Percentiles rank a stretch among this genome's conserved stretches.
These are phyloP conservation scores for Phyllotreta striolata DNA, from an alignment of 2,888 invertebrate species.

Conservation along the genomic window DNA sequence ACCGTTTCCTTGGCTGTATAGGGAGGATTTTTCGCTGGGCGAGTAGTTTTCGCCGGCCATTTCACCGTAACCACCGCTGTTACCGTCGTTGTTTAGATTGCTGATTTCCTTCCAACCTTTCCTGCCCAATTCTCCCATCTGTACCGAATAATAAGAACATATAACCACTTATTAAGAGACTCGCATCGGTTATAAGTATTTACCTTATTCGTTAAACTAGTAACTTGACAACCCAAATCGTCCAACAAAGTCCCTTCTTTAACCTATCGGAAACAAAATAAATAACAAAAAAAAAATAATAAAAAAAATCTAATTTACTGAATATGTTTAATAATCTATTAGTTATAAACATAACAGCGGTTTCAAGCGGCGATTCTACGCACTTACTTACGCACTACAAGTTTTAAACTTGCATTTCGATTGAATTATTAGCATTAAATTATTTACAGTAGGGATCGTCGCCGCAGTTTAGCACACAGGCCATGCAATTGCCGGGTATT, in stretches of 20 bases:
- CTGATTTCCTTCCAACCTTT: slow-evolving; percentile 68
- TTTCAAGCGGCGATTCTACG: too few relatives aligned
- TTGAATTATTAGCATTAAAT: too few relatives aligned
- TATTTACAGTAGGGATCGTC: neutral
- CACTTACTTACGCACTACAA: too few relatives aligned
- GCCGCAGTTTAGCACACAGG: neutral
- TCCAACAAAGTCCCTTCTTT: slow-evolving; percentile 75
- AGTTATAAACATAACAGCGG: too few relatives aligned
- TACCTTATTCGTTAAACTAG: slow-evolving; percentile 72
- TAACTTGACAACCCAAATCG: slow-evolving; percentile 70
- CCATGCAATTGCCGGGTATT: slow-evolving; percentile 1
- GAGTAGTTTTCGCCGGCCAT: slow-evolving; percentile 60
- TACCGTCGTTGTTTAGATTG: slow-evolving; percentile 48
- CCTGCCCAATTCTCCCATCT: slow-evolving; percentile 74
- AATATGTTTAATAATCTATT: slow-evolving; percentile 5
- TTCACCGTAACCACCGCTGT: slow-evolving; percentile 57
- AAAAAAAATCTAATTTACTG: slow-evolving; percentile 42
- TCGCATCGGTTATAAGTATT: slow-evolving; percentile 11
- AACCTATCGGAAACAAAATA: slow-evolving; percentile 62
- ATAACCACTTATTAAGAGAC: neutral
- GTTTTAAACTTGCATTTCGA: too few relatives aligned
- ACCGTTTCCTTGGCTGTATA: slow-evolving; percentile 58
- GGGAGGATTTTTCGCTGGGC: slow-evolving; percentile 61
- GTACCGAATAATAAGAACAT: slow-evolving; percentile 28
- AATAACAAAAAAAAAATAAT: slow-evolving; percentile 45